phyloP scores from a whole-genome alignment of 2,797 vertebrate species.

The Acipenser ruthenus region DNA sequence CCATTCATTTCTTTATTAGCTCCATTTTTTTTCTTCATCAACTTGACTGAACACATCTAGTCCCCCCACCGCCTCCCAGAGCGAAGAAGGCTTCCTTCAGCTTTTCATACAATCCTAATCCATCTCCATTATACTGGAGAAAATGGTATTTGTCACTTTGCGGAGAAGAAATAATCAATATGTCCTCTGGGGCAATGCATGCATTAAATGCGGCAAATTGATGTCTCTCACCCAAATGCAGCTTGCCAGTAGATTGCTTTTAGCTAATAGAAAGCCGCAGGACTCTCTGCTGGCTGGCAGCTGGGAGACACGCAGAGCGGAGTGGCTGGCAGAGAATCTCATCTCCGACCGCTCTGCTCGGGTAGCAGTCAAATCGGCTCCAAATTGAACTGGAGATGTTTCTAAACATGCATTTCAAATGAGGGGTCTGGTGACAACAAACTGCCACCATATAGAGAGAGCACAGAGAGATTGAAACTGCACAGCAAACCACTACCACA shows the following conservation, averaged over 20 bases:
- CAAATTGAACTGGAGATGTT: too few relatives aligned
- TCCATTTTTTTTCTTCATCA: not conserved
- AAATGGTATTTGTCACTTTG: constrained; percentile 69
- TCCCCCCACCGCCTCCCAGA: constrained; percentile 42
- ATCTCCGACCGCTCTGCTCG: too few relatives aligned
- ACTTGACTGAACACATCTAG: not conserved
- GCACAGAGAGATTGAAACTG: too few relatives aligned
- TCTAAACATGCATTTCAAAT: too few relatives aligned
- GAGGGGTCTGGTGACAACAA: too few relatives aligned
- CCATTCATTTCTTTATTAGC: constrained; percentile 1
- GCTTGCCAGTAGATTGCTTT: constrained; percentile 51
- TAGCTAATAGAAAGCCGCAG: constrained; percentile 56
- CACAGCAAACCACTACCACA: too few relatives aligned
- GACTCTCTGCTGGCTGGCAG: constrained; percentile 44
- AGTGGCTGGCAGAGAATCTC: too few relatives aligned
- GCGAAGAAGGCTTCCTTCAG: constrained; percentile 31
- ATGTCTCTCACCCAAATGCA: constrained; percentile 59
- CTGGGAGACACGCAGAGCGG: not conserved
- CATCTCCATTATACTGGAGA: constrained; percentile 64
- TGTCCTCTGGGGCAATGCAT: constrained; percentile 64
- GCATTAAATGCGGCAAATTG: constrained; percentile 69
- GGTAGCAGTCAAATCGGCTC: too few relatives aligned
- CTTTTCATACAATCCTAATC: constrained; percentile 63
- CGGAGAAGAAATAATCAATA: constrained; percentile 68
- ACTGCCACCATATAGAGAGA: too few relatives aligned